phyloP scores from a whole-genome alignment of 2,888 invertebrate species.

The Osedax fenrisi region DNA sequence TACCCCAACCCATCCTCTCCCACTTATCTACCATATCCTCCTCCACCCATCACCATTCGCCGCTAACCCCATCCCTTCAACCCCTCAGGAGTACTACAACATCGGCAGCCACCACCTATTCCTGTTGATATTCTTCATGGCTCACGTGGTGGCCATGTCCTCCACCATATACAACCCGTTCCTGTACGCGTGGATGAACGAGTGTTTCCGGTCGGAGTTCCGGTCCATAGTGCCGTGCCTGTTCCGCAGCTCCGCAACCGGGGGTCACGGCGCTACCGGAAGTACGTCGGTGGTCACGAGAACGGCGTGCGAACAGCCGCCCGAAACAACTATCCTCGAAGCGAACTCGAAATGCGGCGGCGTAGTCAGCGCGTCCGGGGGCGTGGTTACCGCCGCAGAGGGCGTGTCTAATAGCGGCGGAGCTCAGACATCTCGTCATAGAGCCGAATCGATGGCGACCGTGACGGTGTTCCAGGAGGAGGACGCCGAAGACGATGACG shows the following conservation, averaged over 20 bases:
- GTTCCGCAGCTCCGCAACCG: slow-evolving; percentile 38
- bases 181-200: slow-evolving; percentile 86
- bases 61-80: too few relatives aligned
- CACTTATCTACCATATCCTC: too few relatives aligned
- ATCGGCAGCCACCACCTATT: slow-evolving; percentile 65
- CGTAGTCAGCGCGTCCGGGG: background rate
- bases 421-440: too few relatives aligned
- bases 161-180: slow-evolving; percentile 87
- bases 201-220: slow-evolving; percentile 80
- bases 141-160: slow-evolving; percentile 80
- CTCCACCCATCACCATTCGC: too few relatives aligned
- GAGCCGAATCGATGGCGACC: background rate
- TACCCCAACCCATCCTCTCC: too few relatives aligned
- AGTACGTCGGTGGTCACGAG: background rate
- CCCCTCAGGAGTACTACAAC: slow-evolving; percentile 34
- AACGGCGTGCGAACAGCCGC: background rate
- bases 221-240: slow-evolving; percentile 52
- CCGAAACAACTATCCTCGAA: too few relatives aligned
- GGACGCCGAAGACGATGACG: background rate
- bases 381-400: too few relatives aligned
- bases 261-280: background rate
- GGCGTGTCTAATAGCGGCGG: too few relatives aligned
- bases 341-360: background rate
- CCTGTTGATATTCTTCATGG: slow-evolving; percentile 74
- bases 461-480: background rate